Evolutionary conservation across 2,888 invertebrate genomes (phyloP).

Genomic region (Hyles lineata): DNA sequence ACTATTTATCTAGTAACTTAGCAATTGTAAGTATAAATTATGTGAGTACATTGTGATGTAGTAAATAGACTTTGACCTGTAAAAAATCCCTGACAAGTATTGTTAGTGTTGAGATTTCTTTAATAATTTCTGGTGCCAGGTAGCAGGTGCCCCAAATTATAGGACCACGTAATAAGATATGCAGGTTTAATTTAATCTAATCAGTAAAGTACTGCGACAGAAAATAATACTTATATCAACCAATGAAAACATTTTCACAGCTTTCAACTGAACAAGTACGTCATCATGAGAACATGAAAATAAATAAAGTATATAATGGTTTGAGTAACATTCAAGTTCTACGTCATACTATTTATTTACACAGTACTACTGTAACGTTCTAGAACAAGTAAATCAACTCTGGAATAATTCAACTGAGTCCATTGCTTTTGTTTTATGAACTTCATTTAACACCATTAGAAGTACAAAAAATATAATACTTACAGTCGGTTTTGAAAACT

Average conservation of each 20-base stretch:
- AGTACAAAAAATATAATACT: constrained; percentile 67
- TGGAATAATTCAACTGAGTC: too few relatives aligned
- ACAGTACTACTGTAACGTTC: constrained; percentile 40
- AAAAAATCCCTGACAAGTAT: too few relatives aligned
- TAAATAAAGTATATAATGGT: neutral
- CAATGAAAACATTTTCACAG: constrained; percentile 13
- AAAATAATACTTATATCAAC: neutral
- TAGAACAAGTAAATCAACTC: constrained; percentile 39
- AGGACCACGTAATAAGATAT: neutral
- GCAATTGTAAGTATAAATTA: too few relatives aligned
- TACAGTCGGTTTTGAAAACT: constrained; percentile 89
- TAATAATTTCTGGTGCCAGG: too few relatives aligned
- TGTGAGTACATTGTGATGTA: too few relatives aligned
- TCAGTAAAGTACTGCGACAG: neutral
- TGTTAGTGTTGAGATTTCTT: too few relatives aligned
- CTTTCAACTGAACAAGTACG: neutral
- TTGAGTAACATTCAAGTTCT: neutral
- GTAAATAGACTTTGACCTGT: too few relatives aligned
- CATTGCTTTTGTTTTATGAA: neutral
- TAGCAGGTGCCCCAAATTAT: neutral
- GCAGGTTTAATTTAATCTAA: neutral
- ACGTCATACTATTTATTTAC: constrained; percentile 14
- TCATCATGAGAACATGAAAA: neutral
- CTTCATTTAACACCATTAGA: neutral
- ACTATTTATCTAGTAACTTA: too few relatives aligned